These are phyloP conservation scores for Ischnura elegans DNA, from an alignment of 2,888 invertebrate genomes.

Conservation along the genomic window DNA sequence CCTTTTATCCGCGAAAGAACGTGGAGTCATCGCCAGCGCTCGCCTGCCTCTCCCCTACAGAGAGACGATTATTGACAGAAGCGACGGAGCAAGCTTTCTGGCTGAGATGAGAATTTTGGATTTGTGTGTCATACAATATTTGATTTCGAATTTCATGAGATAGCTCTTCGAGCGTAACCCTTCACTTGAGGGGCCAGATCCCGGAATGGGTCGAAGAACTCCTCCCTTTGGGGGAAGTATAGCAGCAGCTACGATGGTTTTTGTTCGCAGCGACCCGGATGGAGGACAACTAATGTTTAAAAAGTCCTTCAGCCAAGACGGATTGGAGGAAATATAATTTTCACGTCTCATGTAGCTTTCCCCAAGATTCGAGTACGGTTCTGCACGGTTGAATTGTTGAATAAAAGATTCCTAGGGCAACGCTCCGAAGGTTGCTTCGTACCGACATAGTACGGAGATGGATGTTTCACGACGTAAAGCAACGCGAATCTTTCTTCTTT, in stretches of 20 bases:
- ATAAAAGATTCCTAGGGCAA: not conserved
- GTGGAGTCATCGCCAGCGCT: not conserved
- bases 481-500: not conserved
- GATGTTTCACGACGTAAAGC: not conserved
- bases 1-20: not conserved
- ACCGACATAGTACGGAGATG: not conserved
- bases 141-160: constrained; percentile 15
- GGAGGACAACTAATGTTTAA: not conserved
- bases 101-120: not conserved
- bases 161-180: not conserved
- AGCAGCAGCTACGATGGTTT: not conserved
- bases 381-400: not conserved
- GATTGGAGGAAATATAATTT: constrained; percentile 5
- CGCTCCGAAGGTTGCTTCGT: not conserved
- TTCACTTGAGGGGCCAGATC: not conserved
- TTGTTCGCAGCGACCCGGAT: not conserved
- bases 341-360: not conserved
- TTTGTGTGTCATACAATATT: not conserved
- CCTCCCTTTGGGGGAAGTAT: not conserved
- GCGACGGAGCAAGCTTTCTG: not conserved
- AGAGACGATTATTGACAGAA: not conserved
- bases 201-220: not conserved
- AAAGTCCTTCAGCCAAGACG: not conserved
- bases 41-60: not conserved
- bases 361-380: not conserved